A percentile compares a stretch with the other conserved stretches of the same genome.
Conservation (phyloP, 2,888 invertebrate genomes). For the Drosophila neutralis region DNA sequence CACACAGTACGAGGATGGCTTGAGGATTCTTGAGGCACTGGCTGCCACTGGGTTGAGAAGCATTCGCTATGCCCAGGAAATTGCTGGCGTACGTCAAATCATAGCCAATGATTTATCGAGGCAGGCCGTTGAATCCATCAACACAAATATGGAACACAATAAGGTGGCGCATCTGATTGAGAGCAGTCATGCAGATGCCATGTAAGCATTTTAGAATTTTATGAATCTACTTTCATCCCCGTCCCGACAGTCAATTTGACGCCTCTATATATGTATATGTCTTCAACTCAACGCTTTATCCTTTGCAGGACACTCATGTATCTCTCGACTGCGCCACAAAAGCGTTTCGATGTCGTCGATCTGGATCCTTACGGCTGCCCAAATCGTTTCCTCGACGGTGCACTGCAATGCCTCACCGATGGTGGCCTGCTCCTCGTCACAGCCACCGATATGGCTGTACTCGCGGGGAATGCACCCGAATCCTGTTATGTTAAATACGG, state of each 20-base stretch:
- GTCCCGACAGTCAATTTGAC: too few species aligned
- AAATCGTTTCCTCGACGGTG: conserved; percentile 94
- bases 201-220: conserved; percentile 86
- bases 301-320: conserved; percentile 92
- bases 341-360: conserved; percentile 95
- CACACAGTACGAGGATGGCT: conserved; percentile 78
- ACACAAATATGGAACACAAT: conserved; percentile 87
- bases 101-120: conserved; percentile 96
- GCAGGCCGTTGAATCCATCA: conserved; percentile 94
- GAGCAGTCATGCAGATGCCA: conserved; percentile 94
- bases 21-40: conserved; percentile 93
- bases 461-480: conserved; percentile 98
- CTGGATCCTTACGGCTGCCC: conserved; percentile 99
- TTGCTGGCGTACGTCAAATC: conserved; percentile 91
- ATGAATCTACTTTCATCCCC: background rate
- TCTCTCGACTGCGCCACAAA: conserved; percentile 87
- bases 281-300: background rate
- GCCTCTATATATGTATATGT: too few species aligned
- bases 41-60: conserved; percentile 98
- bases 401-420: conserved; percentile 91
- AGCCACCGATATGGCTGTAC: conserved; percentile 98
- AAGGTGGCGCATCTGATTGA: conserved; percentile 90
- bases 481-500: conserved; percentile 98
- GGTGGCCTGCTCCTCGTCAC: conserved; percentile 97
- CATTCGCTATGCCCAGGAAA: conserved; percentile 97